Base-by-base conservation (phyloP, 2,888 invertebrate genomes). In the Agrilus cyanescens region DNA sequence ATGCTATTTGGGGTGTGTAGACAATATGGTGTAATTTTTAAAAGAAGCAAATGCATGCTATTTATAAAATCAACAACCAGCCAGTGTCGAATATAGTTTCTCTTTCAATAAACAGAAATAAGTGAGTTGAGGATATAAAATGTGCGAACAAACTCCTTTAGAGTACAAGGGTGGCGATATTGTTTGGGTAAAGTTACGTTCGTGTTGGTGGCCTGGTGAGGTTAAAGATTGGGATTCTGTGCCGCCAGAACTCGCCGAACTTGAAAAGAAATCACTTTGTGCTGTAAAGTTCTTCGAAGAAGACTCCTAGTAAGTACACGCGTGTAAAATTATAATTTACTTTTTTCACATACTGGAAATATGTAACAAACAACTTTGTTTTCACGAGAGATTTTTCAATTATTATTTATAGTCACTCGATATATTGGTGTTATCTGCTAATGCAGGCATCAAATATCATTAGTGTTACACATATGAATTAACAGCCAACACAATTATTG, bases 271-370 rank as follows among this genome's bases (percentile, higher is more conserved):
- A 51, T 82, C 86, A n/a, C 77, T 87, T 53, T 84, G 82, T 41
- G 78, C 82, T 55, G 88, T 89, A 38, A 83, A 85, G 62, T 89
- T 88, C 68, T 88, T 88, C 65, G 80, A 85, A 62, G 89, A 89
- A 68, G 81, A 82, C 58, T 73, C 78, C 48, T 88, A 76, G 89
- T 89, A 75, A 80, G 85, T 75, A 37, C 43, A 16, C 5, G 40
- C 42, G 12, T 41, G 25, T 40, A 43, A 36, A 12, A 37, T n/a
- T 39, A 15, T 18, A 39, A 43, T 38, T 40, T 32, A 32, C 25
- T 38, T 34, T 34, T 4, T 14, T 4, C 5, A 16, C 4, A 18
- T n/a, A 13, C 15, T 14, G 13, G 34, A 12, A 34, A 34, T 25
- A 25, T 25, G 25, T 25, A 10, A 25, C 25, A 10, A 25, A 25